phyloP scores from a whole-genome alignment of 2,888 invertebrate genomes.

The Sphinx pinastri region DNA sequence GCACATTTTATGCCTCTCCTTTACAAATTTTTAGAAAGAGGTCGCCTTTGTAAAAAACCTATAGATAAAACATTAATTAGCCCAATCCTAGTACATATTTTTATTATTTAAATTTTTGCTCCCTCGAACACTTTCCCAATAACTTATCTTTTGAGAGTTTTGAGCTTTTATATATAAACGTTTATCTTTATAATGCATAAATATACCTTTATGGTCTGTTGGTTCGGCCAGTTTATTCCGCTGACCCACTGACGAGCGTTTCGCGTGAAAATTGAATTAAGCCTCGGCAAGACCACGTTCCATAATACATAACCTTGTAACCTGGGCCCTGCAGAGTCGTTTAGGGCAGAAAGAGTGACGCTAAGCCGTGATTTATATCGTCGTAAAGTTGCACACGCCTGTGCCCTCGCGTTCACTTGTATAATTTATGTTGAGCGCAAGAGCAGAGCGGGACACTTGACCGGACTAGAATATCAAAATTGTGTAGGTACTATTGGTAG shows the following conservation, averaged over 20 bases:
- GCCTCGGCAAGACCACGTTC: slow-evolving; percentile 41
- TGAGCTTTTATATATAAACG: no score
- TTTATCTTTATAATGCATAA: no score
- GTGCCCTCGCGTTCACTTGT: slow-evolving; percentile 78
- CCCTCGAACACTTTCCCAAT: no score
- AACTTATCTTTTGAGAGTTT: no score
- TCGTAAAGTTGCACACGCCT: slow-evolving; percentile 77
- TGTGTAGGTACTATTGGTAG: slow-evolving; percentile 16
- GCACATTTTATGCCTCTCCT: no score
- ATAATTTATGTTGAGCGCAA: slow-evolving; percentile 69
- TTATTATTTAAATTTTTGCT: no score
- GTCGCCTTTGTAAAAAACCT: no score
- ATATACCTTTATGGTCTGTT: neutral
- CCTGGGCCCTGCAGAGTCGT: slow-evolving; percentile 47
- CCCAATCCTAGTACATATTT: no score
- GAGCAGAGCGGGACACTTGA: slow-evolving; percentile 58
- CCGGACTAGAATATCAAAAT: slow-evolving; percentile 59
- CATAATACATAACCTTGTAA: slow-evolving; percentile 52
- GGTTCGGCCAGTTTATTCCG: slow-evolving; percentile 10
- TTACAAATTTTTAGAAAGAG: no score
- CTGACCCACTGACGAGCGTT: slow-evolving; percentile 49
- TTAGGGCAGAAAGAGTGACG: slow-evolving; percentile 63
- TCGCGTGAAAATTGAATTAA: slow-evolving; percentile 45
- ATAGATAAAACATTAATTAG: no score
- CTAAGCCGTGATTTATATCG: slow-evolving; percentile 72